Evolutionary conservation across 2,113 vertebrate genomes (phyloP).

Genomic region (Crotalus viridis): DNA sequence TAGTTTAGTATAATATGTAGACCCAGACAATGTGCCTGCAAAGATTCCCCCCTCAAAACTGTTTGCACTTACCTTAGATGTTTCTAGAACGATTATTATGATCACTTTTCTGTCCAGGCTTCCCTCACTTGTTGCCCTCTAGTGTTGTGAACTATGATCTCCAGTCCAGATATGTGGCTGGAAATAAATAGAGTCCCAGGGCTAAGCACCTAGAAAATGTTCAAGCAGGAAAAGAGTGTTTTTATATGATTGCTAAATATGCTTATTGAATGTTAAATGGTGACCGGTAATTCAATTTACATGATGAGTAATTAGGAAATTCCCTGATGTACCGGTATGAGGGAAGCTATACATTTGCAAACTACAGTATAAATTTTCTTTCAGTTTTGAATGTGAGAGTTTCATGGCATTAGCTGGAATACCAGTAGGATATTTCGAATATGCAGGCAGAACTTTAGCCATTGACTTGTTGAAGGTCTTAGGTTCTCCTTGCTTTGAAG

Average conservation of each 20-base stretch:
- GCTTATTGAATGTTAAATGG: background rate
- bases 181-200: background rate
- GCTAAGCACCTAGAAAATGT: background rate
- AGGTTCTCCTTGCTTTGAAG: background rate
- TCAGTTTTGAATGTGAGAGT: background rate
- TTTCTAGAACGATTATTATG: background rate
- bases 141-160: background rate
- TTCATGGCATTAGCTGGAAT: background rate
- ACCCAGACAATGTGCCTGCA: background rate
- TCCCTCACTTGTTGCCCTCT: background rate
- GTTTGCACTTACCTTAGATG: background rate
- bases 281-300: background rate
- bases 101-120: background rate
- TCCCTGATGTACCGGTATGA: background rate
- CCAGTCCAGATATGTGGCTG: background rate
- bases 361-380: background rate
- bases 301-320: background rate
- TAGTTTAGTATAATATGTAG: background rate
- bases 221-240: background rate
- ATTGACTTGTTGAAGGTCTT: background rate
- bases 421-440: background rate
- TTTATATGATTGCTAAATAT: background rate
- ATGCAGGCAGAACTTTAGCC: background rate
- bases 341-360: background rate
- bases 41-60: background rate